Evolutionary conservation across 2,888 invertebrate species (phyloP), one percentile per base, ranked within the genome.

Genomic region (Drosophila infuscata): DNA sequence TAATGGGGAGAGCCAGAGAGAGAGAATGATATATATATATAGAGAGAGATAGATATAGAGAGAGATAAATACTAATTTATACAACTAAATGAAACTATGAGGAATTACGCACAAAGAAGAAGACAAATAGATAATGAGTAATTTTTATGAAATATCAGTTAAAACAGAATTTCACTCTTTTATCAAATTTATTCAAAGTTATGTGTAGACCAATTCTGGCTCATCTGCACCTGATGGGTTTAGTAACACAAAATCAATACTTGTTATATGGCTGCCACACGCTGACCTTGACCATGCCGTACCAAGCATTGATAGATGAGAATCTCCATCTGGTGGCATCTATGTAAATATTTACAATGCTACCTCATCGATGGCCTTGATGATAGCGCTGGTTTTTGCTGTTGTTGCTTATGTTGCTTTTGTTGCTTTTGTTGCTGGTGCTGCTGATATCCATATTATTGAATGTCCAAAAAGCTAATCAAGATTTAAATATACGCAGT

Each of bases 321-420:
- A 60, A 76, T 78, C 71, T 79, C 65, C 46, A 46, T n/a, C 68
- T 65, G 71, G 71, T 71, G 75, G 80, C 78, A 78, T 79, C 76
- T 79, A 85, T 84, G 88, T 88, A 88, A 84, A 84, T 84, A 74
- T 88, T 84, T 88, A 87, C 82, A 80, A 63, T 74, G 75, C 74
- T 68, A 76, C 51, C 73, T 75, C 88, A 79, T 54, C 73, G 74
- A 51, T 74, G 77, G 43, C 88, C 88, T 85, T 84, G 83, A 65
- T 52, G 71, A 79, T 79, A 67, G 43, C 48, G 30, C 20, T 51
- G 20, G 57, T 7, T 63, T 8, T 51, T 75, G 61, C 46, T 61
- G 54, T 60, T 69, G 46, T 58, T 54, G 67, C 20, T 25, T 25
- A 41, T 70, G 66, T 51, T 59, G 59, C 46, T 33, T 57, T 15